Conservation (phyloP, 2,797 vertebrate genomes). For the Lates japonicus region DNA sequence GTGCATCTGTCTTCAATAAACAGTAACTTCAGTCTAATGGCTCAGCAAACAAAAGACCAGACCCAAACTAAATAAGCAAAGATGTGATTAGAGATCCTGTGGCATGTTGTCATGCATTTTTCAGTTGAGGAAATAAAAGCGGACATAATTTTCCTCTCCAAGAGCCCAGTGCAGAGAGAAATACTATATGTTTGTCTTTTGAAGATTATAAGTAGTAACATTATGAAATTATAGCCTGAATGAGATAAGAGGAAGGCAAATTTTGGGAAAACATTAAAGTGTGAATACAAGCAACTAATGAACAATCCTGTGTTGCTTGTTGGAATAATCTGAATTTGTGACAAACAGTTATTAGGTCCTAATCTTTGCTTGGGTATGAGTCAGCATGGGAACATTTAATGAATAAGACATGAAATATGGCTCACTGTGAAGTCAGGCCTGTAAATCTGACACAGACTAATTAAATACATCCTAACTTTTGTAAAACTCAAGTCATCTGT, state of each 20-base stretch:
- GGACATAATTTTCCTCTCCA: not conserved
- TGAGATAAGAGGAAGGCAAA: conserved; percentile 17
- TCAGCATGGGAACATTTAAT: conserved; percentile 29
- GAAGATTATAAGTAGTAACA: conserved; percentile 3
- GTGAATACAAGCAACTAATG: conserved; percentile 3
- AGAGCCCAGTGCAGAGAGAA: not conserved
- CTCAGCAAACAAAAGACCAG: conserved; percentile 67
- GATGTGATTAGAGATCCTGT: conserved; percentile 62
- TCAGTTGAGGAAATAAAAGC: conserved; percentile 52
- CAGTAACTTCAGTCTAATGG: conserved; percentile 57
- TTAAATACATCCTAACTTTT: conserved; percentile 38
- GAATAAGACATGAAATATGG: conserved; percentile 35
- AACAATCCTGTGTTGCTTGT: conserved; percentile 14
- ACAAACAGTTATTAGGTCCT: conserved; percentile 2
- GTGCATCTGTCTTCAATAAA: conserved; percentile 37
- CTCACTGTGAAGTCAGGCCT: conserved; percentile 11
- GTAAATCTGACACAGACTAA: conserved; percentile 45
- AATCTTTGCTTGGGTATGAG: conserved; percentile 19
- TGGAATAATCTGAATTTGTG: conserved; percentile 12
- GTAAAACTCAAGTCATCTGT: conserved; percentile 43
- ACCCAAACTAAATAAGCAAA: conserved; percentile 54
- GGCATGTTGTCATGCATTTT: conserved; percentile 58
- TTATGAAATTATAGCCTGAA: conserved; percentile 9
- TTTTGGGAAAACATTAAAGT: conserved; percentile 10
- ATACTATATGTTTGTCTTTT: conserved; percentile 10